Conservation (phyloP, 2,888 invertebrate species). For the Gisinianus flammeolus region DNA sequence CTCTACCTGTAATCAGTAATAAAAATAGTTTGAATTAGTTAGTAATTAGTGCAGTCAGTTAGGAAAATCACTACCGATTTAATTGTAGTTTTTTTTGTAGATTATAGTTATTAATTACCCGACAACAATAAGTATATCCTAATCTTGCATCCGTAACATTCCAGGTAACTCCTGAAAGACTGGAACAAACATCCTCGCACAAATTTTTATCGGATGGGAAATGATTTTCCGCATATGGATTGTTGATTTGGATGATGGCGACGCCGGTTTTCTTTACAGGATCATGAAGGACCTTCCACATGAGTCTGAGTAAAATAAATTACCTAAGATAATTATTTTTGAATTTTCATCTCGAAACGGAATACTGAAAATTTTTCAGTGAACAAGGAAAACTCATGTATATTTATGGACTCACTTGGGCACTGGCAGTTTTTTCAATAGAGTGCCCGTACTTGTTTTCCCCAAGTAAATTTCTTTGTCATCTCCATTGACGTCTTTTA, state of each 20-base stretch:
- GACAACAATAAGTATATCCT: constrained; percentile 71
- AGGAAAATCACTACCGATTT: background rate
- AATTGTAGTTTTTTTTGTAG: background rate
- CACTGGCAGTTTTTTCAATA: constrained; percentile 13
- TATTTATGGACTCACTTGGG: background rate
- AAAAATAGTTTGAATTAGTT: background rate
- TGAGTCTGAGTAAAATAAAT: constrained; percentile 11
- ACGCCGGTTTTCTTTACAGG: constrained; percentile 65
- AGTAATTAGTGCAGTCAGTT: too few species aligned
- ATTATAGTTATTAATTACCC: constrained; percentile 60
- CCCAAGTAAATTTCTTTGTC: constrained; percentile 62
- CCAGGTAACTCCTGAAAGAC: constrained; percentile 68
- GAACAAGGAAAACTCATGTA: too few species aligned
- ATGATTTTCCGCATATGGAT: constrained; percentile 64
- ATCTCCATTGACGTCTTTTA: constrained; percentile 63
- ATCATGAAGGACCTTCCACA: constrained; percentile 67
- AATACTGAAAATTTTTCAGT: too few species aligned
- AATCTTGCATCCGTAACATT: constrained; percentile 64
- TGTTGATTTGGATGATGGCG: constrained; percentile 70
- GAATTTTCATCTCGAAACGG: too few species aligned
- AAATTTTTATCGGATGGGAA: constrained; percentile 61
- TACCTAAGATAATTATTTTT: too few species aligned
- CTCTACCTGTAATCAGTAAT: constrained; percentile 61
- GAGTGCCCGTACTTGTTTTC: constrained; percentile 35
- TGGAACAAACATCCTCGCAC: constrained; percentile 65